Base-by-base conservation (phyloP, 2,888 invertebrate species). In the Rosalia funebris region DNA sequence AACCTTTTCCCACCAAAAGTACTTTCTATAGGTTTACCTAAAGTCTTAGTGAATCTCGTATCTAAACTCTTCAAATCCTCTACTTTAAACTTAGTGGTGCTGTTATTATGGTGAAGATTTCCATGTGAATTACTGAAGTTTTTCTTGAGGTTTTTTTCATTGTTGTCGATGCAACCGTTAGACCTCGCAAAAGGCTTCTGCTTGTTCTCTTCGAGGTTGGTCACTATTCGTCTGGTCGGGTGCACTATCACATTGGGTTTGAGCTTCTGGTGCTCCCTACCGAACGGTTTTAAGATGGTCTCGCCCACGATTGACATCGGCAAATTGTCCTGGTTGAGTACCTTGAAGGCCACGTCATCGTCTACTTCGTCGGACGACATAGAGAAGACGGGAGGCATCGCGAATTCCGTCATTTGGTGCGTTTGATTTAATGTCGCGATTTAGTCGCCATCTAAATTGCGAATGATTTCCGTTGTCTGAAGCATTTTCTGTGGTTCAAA, bases 1-100 rank as follows among this genome's bases (percentile, higher is more conserved):
- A n/a, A n/a, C n/a, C n/a, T n/a, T n/a, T n/a, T n/a, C n/a, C n/a
- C n/a, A n/a, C n/a, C n/a, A n/a, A n/a, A n/a, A n/a, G n/a, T n/a
- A n/a, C n/a, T n/a, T n/a, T n/a, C n/a, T n/a, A n/a, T n/a, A n/a
- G 25, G 25, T 54, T 60, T 52, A 65, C 67, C 67, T 60, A 92
- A 83, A 54, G 89, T 88, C 71, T 88, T 87, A 62, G 88, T 88
- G 78, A 91, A 91, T 70, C 87, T 85, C 57, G 80, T 78, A 42
- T 83, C 83, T 10, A 83, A 75, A 44, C 66, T 68, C 41, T 70
- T 71, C 1, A 76, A 72, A n/a, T 79, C 79, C 62, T 82, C 81
- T 14, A 79, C 71, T 19, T 75, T 72, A 19, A 71, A 71, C 25
- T 77, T 79, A n/a, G 73, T 71, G 1, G 71, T 72, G 41, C 72